Evolutionary conservation across 2,797 vertebrate species (phyloP).

Genomic region (Gymnocypris eckloni): DNA sequence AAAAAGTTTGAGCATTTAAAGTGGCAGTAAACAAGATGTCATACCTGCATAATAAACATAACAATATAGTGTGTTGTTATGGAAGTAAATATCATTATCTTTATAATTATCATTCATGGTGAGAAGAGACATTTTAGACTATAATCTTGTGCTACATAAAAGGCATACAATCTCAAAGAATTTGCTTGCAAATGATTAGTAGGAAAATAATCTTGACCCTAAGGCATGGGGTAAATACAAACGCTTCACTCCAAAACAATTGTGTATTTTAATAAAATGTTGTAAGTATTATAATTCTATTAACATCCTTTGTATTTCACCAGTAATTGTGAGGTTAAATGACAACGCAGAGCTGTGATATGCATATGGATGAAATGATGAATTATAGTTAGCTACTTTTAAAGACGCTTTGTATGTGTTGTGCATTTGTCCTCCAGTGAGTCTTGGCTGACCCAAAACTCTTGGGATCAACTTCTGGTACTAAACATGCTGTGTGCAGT

Average conservation of each 20-base stretch:
- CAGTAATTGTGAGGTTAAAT: not conserved
- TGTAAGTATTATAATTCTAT: not conserved
- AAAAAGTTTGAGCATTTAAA: not conserved
- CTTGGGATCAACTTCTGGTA: slow-evolving; percentile 51
- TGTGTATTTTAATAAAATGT: not conserved
- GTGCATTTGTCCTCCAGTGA: slow-evolving; percentile 51
- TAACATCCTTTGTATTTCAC: not conserved
- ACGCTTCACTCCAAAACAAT: not conserved
- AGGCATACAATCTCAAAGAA: not conserved
- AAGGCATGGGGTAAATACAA: not conserved
- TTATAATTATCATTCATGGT: not conserved
- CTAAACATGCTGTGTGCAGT: slow-evolving; percentile 40
- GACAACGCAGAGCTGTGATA: slow-evolving; percentile 1
- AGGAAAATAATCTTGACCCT: not conserved
- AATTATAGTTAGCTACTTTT: slow-evolving; percentile 49
- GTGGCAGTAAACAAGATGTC: too few species aligned
- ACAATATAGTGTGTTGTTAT: not conserved
- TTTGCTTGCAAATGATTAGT: slow-evolving; percentile 9
- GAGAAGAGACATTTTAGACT: not conserved
- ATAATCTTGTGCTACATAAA: slow-evolving; percentile 1
- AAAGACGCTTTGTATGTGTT: slow-evolving; percentile 38
- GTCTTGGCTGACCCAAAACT: slow-evolving; percentile 49
- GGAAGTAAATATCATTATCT: not conserved
- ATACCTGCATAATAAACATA: not conserved
- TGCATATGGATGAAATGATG: slow-evolving; percentile 39